Evolutionary conservation across 2,113 vertebrate genomes (phyloP).

Genomic region (Psilopogon haemacephalus): DNA sequence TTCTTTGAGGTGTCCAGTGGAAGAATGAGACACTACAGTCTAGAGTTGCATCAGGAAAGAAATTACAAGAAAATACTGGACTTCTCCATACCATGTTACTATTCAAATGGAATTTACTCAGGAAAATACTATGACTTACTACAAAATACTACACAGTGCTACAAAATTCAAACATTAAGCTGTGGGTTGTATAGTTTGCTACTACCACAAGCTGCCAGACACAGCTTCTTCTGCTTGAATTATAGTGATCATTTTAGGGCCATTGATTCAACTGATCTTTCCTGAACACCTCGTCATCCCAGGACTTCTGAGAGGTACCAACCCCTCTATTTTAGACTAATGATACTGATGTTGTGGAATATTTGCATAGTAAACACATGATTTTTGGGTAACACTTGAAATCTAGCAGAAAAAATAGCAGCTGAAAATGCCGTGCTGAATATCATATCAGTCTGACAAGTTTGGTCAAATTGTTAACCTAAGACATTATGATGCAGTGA

Average conservation of each 20-base stretch:
- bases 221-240: not conserved
- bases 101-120: not conserved
- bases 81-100: not conserved
- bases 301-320: not conserved
- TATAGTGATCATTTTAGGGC: not conserved
- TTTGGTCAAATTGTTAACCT: slow-evolving; percentile 37
- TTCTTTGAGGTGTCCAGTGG: not conserved
- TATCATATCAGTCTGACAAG: slow-evolving; percentile 14
- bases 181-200: not conserved
- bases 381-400: not conserved
- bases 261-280: not conserved
- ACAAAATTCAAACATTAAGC: not conserved
- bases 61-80: not conserved
- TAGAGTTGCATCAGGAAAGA: not conserved
- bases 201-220: not conserved
- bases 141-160: not conserved
- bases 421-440: slow-evolving; percentile 13
- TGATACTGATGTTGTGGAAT: not conserved
- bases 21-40: not conserved
- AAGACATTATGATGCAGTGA: not conserved
- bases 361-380: not conserved
- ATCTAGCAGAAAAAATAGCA: slow-evolving; percentile 34
- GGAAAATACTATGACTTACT: not conserved
- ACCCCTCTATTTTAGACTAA: not conserved
- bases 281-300: not conserved